These are phyloP conservation scores for Caloenas nicobarica DNA, from an alignment of 2,113 vertebrate species.

Conservation along the genomic window DNA sequence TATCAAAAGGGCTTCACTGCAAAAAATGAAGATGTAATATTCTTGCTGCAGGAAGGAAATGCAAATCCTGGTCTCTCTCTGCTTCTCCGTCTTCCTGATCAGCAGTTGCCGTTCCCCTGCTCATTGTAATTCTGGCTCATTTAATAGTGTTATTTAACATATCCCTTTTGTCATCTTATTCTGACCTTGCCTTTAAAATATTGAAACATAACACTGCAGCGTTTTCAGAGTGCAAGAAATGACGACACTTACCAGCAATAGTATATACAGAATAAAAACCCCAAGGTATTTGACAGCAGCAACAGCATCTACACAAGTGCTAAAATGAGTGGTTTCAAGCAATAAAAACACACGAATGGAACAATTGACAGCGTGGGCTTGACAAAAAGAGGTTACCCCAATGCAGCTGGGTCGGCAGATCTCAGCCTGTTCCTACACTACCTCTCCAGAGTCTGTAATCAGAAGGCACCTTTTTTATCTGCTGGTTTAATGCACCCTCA, in stretches of 20 bases:
- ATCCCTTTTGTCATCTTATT: background rate
- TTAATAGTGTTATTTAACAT: constrained; percentile 8
- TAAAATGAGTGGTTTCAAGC: constrained; percentile 25
- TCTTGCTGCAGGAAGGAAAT: background rate
- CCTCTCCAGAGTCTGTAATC: background rate
- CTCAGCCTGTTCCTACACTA: background rate
- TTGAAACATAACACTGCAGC: background rate
- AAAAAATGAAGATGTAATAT: background rate
- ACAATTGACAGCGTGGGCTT: background rate
- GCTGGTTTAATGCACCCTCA: background rate
- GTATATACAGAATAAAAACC: background rate
- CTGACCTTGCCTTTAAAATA: constrained; percentile 33
- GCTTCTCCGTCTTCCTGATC: background rate
- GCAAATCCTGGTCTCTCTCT: background rate
- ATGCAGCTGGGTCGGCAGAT: constrained; percentile 3
- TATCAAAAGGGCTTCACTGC: background rate
- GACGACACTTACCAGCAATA: constrained; percentile 33
- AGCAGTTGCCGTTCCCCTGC: background rate
- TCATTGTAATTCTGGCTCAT: background rate
- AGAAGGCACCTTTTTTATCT: background rate
- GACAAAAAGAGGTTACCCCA: background rate
- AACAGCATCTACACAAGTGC: constrained; percentile 21
- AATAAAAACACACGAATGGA: background rate
- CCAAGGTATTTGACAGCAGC: background rate
- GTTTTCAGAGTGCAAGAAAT: background rate